A percentile compares a stretch with the other conserved stretches of the same genome.
These are phyloP conservation scores for Tiaroga cobitis DNA, from an alignment of 2,797 vertebrate species.

Conservation along the genomic window DNA sequence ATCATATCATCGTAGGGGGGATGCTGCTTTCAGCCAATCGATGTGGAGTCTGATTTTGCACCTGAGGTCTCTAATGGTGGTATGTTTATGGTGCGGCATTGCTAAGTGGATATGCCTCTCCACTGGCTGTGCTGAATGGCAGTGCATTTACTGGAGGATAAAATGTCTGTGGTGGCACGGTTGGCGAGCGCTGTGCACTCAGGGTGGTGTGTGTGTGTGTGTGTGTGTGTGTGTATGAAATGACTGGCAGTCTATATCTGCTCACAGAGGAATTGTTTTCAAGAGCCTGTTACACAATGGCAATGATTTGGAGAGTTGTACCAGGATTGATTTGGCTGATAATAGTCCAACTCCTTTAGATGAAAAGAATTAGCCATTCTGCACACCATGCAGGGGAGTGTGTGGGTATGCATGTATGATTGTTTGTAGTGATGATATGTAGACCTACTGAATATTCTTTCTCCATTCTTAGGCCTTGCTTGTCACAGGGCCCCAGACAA, in stretches of 20 bases:
- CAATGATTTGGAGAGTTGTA: constrained; percentile 68
- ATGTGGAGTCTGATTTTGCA: constrained; percentile 62
- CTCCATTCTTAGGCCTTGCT: constrained; percentile 7
- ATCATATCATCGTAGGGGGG: constrained; percentile 39
- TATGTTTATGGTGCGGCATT: constrained; percentile 66
- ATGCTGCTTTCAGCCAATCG: constrained; percentile 56
- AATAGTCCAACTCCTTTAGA: constrained; percentile 45
- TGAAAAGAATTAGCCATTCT: constrained; percentile 46
- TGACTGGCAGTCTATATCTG: constrained; percentile 59
- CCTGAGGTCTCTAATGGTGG: constrained; percentile 66
- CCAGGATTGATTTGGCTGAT: constrained; percentile 63
- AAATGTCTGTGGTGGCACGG: constrained; percentile 60
- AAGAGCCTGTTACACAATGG: constrained; percentile 63
- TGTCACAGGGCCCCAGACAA: neutral
- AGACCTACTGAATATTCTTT: neutral
- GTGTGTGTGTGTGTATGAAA: constrained; percentile 1
- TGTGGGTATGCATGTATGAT: constrained; percentile 8
- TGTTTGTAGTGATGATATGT: neutral
- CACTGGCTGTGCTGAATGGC: constrained; percentile 59
- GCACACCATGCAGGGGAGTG: neutral
- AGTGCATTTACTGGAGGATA: constrained; percentile 63
- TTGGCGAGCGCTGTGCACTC: constrained; percentile 53
- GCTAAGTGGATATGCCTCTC: constrained; percentile 70
- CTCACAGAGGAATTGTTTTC: constrained; percentile 68
- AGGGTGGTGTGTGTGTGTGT: constrained; percentile 1